These are phyloP conservation scores for Anthopleura xanthogrammica DNA, from an alignment of 92 coral and sea anemone species.

Conservation along the genomic window DNA sequence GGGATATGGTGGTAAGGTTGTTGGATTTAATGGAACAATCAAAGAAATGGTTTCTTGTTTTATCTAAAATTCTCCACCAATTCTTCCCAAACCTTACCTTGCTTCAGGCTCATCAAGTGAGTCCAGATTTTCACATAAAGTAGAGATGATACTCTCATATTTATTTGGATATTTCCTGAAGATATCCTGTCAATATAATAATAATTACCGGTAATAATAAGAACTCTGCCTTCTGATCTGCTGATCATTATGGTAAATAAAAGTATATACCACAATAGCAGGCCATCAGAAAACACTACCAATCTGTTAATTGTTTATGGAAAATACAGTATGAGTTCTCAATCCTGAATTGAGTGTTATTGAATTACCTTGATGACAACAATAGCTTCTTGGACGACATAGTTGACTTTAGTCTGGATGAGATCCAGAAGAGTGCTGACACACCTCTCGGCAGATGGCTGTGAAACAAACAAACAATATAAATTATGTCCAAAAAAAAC, in stretches of 20 bases:
- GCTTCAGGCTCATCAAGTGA: constrained; percentile 99
- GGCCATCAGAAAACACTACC: too few relatives aligned
- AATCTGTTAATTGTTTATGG: too few relatives aligned
- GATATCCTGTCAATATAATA: constrained; percentile 62
- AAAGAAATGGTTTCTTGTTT: too few relatives aligned
- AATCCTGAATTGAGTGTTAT: neutral
- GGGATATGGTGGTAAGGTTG: too few relatives aligned
- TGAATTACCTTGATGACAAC: constrained; percentile 90
- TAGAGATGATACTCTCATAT: constrained; percentile 97
- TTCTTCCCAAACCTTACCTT: constrained; percentile 46
- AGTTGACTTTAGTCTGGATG: constrained; percentile 97
- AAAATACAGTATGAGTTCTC: too few relatives aligned
- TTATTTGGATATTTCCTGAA: constrained; percentile 97
- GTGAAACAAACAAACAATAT: neutral
- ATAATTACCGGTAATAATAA: neutral
- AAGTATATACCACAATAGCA: neutral
- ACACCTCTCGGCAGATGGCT: constrained; percentile 99
- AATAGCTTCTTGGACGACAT: constrained; percentile 98
- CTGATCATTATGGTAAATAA: neutral
- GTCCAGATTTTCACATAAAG: constrained; percentile 96
- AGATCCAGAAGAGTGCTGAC: constrained; percentile 94
- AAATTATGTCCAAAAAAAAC: too few relatives aligned
- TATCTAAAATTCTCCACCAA: too few relatives aligned
- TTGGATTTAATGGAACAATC: too few relatives aligned
- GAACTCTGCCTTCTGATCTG: neutral